phyloP scores from a whole-genome alignment of 2,888 invertebrate genomes.

The Augiades crinisus region DNA sequence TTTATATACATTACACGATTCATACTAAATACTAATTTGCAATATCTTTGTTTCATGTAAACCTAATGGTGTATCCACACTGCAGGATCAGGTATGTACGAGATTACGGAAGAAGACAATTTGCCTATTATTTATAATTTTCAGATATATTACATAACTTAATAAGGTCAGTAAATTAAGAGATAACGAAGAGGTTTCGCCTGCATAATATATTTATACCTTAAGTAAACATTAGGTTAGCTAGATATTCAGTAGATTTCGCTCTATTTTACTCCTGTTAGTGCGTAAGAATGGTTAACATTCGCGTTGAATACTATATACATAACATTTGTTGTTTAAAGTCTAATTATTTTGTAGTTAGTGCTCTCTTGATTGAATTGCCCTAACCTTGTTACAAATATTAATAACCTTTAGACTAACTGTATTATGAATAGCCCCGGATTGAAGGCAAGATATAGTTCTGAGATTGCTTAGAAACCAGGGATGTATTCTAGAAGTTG shows the following conservation, averaged over 20 bases:
- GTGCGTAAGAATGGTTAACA: background rate
- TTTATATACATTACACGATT: too few species aligned
- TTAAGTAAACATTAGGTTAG: constrained; percentile 14
- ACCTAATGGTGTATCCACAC: constrained; percentile 31
- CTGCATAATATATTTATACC: constrained; percentile 9
- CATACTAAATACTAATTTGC: too few species aligned
- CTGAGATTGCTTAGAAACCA: background rate
- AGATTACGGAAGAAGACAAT: background rate
- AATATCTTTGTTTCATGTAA: constrained; percentile 62
- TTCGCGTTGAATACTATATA: background rate
- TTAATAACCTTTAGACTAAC: background rate
- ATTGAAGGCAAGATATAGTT: background rate
- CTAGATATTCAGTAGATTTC: constrained; percentile 18
- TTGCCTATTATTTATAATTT: constrained; percentile 4
- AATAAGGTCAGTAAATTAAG: constrained; percentile 13
- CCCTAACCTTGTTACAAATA: too few species aligned
- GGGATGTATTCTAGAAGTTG: background rate
- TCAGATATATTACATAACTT: background rate
- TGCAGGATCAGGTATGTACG: constrained; percentile 72
- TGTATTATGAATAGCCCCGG: background rate
- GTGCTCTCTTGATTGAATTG: background rate
- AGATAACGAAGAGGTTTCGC: constrained; percentile 10
- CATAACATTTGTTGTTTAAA: background rate
- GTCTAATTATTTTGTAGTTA: background rate
- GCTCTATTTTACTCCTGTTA: constrained; percentile 13